phyloP scores from a whole-genome alignment of 2,888 invertebrate species.

The Hofmannophila pseudospretella region DNA sequence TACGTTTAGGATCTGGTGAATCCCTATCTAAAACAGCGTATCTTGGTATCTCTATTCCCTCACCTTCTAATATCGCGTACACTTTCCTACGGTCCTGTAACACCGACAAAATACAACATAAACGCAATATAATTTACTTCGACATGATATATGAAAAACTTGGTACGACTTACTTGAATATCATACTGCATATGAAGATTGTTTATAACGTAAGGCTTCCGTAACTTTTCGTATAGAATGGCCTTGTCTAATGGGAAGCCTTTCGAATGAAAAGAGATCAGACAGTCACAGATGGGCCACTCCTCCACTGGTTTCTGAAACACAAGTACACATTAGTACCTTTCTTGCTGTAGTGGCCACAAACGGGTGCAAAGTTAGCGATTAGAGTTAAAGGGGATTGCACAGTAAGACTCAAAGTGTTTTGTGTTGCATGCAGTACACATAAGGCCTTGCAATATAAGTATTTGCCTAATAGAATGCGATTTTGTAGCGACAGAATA shows the following conservation, averaged over 20 bases:
- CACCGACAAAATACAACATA: not conserved
- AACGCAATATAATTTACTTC: not conserved
- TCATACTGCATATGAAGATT: constrained; percentile 99
- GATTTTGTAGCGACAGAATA: no score
- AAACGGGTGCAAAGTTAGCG: constrained; percentile 1
- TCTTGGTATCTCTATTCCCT: constrained; percentile 98
- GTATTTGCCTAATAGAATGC: no score
- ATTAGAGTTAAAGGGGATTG: constrained; percentile 1
- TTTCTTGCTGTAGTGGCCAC: not conserved
- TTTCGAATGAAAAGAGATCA: constrained; percentile 98
- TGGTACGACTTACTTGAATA: constrained; percentile 83
- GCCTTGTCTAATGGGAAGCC: constrained; percentile 99
- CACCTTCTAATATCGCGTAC: constrained; percentile 93
- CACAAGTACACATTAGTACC: not conserved
- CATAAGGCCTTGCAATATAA: no score
- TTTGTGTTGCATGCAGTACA: no score
- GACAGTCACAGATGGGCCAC: constrained; percentile 98
- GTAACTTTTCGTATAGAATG: constrained; percentile 94
- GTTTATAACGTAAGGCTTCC: constrained; percentile 98
- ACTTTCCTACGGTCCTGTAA: constrained; percentile 92
- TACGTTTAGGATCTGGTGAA: constrained; percentile 93
- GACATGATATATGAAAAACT: not conserved
- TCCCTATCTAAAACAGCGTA: constrained; percentile 98
- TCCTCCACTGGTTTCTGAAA: constrained; percentile 94
- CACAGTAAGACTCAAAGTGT: not conserved